These are phyloP conservation scores for Morpho deidamia DNA, from an alignment of 2,888 invertebrate genomes.

Conservation along the genomic window DNA sequence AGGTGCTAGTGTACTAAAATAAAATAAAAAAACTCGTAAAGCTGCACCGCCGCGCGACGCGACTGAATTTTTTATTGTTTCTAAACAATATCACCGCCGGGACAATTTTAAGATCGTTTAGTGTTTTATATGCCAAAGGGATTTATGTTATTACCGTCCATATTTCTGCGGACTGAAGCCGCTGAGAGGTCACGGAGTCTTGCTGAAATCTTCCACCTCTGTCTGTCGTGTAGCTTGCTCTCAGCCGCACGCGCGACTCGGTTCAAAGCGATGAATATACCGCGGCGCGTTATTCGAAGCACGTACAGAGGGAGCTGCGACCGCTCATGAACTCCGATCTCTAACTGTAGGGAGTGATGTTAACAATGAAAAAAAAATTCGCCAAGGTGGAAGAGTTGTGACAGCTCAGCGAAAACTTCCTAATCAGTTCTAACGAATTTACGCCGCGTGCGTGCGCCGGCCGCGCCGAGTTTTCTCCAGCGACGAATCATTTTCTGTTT, in stretches of 20 bases:
- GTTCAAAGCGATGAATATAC: conserved; percentile 75
- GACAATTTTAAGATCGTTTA: conserved; percentile 73
- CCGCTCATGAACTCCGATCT: conserved; percentile 74
- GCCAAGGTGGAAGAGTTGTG: conserved; percentile 69
- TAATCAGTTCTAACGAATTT: conserved; percentile 76
- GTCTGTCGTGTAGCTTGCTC: conserved; percentile 45
- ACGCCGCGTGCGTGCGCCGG: conserved; percentile 59
- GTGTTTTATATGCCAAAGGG: conserved; percentile 79
- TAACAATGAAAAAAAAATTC: conserved; percentile 69
- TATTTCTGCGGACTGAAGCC: conserved; percentile 75
- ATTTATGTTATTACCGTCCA: conserved; percentile 79
- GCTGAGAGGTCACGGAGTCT: conserved; percentile 78
- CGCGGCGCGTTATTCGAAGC: conserved; percentile 62
- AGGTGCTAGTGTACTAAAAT: no score
- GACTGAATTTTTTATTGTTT: not conserved
- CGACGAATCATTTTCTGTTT: not conserved
- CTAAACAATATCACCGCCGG: conserved; percentile 26
- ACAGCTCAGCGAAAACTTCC: conserved; percentile 67
- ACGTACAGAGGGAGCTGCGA: conserved; percentile 62
- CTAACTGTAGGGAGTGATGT: conserved; percentile 60
- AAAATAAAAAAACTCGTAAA: no score
- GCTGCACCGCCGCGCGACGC: no score
- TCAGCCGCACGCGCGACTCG: conserved; percentile 46
- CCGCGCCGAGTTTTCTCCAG: not conserved
- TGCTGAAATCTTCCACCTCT: conserved; percentile 48